Evolutionary conservation across 2,797 vertebrate genomes (phyloP).

Genomic region (Spheniscus humboldti): DNA sequence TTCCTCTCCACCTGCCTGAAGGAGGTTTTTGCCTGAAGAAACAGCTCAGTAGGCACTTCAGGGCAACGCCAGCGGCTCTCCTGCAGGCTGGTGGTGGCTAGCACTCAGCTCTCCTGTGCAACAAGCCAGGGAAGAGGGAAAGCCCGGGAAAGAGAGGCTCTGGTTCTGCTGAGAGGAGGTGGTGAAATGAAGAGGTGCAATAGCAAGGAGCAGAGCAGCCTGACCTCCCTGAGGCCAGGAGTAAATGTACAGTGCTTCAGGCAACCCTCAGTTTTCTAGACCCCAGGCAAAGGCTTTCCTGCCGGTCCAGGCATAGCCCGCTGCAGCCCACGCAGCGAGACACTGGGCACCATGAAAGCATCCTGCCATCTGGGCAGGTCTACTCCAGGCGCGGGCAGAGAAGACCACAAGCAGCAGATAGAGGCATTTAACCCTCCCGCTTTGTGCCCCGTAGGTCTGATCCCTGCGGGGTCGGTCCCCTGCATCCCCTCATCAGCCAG

Average conservation of each 20-base stretch:
- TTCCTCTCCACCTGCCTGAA: background rate
- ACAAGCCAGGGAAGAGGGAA: background rate
- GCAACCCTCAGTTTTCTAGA: background rate
- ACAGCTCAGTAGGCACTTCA: background rate
- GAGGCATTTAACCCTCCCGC: background rate
- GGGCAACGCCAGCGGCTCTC: background rate
- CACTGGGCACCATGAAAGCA: background rate
- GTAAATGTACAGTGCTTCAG: background rate
- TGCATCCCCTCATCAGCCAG: background rate
- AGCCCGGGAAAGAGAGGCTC: background rate
- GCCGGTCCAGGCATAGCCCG: background rate
- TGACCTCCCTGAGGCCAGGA: background rate
- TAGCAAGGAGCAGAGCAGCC: background rate
- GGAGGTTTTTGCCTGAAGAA: background rate
- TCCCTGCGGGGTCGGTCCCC: rapidly evolving
- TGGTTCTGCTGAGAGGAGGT: background rate
- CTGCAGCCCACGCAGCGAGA: background rate
- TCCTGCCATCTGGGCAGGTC: background rate
- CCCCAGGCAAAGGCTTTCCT: background rate
- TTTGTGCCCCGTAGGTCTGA: background rate
- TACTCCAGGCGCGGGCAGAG: background rate
- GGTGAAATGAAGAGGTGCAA: background rate
- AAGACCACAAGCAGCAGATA: background rate
- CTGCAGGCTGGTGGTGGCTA: background rate
- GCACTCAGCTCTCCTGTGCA: rapidly evolving